Evolutionary conservation across 1,140 invertebrate species (phyloP).

Genomic region (Temnothorax longispinosus): DNA sequence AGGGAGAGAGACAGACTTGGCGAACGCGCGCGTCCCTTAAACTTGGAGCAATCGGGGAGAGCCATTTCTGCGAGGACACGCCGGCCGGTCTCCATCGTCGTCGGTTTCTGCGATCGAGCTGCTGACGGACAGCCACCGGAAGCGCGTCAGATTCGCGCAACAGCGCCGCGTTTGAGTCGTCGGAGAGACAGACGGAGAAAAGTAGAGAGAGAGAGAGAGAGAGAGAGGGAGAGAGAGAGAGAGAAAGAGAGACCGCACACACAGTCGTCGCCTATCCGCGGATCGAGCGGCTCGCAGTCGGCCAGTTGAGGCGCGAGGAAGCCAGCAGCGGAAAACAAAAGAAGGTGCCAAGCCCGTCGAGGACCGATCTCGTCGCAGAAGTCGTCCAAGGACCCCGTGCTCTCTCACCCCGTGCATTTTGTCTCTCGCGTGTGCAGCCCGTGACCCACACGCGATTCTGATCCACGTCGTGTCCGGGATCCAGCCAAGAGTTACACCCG

Average conservation of each 20-base stretch:
- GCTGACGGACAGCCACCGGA: slow-evolving; percentile 67
- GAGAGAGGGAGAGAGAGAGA: background rate
- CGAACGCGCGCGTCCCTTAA: slow-evolving; percentile 70
- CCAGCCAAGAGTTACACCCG: background rate
- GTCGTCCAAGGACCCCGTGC: slow-evolving; percentile 42
- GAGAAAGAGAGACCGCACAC: slow-evolving; percentile 40
- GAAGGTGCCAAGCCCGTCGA: slow-evolving; percentile 50
- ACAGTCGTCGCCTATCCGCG: slow-evolving; percentile 60
- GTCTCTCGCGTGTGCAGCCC: slow-evolving; percentile 34
- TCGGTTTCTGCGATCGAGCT: slow-evolving; percentile 70
- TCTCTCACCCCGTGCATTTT: slow-evolving; percentile 23
- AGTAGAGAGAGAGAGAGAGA: slow-evolving; percentile 24
- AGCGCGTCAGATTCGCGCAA: slow-evolving; percentile 63
- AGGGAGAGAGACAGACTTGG: slow-evolving; percentile 42
- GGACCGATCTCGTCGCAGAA: slow-evolving; percentile 57
- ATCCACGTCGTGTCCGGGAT: slow-evolving; percentile 20
- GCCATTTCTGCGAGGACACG: slow-evolving; percentile 74
- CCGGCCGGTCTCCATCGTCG: slow-evolving; percentile 63
- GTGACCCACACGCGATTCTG: slow-evolving; percentile 21
- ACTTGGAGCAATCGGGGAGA: slow-evolving; percentile 68
- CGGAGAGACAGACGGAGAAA: slow-evolving; percentile 59
- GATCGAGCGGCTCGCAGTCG: slow-evolving; percentile 59
- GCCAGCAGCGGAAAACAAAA: slow-evolving; percentile 57
- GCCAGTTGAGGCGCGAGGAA: slow-evolving; percentile 59
- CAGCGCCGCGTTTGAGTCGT: slow-evolving; percentile 62